Evolutionary conservation across 1,140 invertebrate genomes (phyloP), one percentile per base, ranked within the genome.

Genomic region (Hormaphis cornu): DNA sequence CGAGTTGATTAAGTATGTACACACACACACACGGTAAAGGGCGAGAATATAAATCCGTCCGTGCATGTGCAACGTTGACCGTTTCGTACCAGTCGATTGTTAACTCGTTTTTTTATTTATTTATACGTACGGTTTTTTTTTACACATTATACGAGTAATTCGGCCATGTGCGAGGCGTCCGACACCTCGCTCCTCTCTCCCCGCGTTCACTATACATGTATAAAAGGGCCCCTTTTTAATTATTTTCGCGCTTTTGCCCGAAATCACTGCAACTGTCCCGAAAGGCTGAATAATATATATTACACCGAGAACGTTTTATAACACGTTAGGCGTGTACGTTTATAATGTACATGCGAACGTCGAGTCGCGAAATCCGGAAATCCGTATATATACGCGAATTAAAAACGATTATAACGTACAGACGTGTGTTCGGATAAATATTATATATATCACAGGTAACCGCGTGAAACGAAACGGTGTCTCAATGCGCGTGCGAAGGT

Each of bases 1-100:
- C 2, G 20, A 66, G 50, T 50, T 66, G 61, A 66, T 66, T 66
- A 66, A 66, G 61, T 66, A 66, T n/a, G n/a, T n/a, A n/a, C n/a
- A n/a, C n/a, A n/a, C n/a, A n/a, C n/a, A n/a, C n/a, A n/a, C n/a
- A n/a, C n/a, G n/a, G n/a, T n/a, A n/a, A n/a, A n/a, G n/a, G n/a
- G n/a, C n/a, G n/a, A n/a, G n/a, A n/a, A n/a, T n/a, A 66, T 66
- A 44, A 66, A 66, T 66, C 61, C 61, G 18, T 66, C 22, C 59
- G 28, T 18, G 26, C 61, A 35, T 33, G 1, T 5, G 18, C 24
- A 30, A 48, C 61, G 18, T 48, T 22, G 40, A 33, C 40, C 42
- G 18, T 66, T 66, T 66, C n/a, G 61, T 66, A 66, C 50, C 28
- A 50, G 35, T 66, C 61, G 18, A 35, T 66, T 66, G 44, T 66